Percentiles rank a stretch among this genome's conserved stretches.
Conservation (phyloP, 1,140 invertebrate genomes). For the Drosophila baimaii region DNA sequence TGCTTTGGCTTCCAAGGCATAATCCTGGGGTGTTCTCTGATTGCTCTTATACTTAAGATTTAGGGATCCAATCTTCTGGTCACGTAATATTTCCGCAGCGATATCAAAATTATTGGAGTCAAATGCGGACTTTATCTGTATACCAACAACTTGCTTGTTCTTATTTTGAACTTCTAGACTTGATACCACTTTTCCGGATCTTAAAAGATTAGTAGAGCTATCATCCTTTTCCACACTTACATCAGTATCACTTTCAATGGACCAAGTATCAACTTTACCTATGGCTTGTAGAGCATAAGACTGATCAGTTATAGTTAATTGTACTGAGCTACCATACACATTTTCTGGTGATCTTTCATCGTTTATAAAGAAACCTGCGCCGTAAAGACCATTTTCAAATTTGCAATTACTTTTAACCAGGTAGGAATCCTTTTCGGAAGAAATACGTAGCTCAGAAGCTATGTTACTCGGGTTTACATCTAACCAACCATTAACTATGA, state of each 20-base stretch:
- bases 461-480: slow-evolving; percentile 47
- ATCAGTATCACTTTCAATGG: slow-evolving; percentile 17
- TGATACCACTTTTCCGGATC: slow-evolving; percentile 48
- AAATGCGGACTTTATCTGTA: slow-evolving; percentile 39
- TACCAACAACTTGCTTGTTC: slow-evolving; percentile 42
- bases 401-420: slow-evolving; percentile 64
- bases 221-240: slow-evolving; percentile 36
- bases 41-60: slow-evolving; percentile 63
- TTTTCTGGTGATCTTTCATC: slow-evolving; percentile 61
- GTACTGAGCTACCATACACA: slow-evolving; percentile 61
- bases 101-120: slow-evolving; percentile 60
- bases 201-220: slow-evolving; percentile 21
- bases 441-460: slow-evolving; percentile 54
- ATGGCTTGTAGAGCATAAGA: slow-evolving; percentile 37
- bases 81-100: slow-evolving; percentile 42
- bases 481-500: slow-evolving; percentile 85
- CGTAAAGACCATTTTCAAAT: slow-evolving; percentile 60
- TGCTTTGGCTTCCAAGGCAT: slow-evolving; percentile 68
- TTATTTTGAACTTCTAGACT: slow-evolving; percentile 47
- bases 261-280: slow-evolving; percentile 56
- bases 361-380: slow-evolving; percentile 62
- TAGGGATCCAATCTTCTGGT: slow-evolving; percentile 52
- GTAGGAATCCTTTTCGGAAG: slow-evolving; percentile 53
- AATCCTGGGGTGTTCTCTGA: slow-evolving; percentile 71
- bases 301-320: slow-evolving; percentile 43